Conservation (phyloP, 2,797 vertebrate genomes). For the Artibeus lituratus region DNA sequence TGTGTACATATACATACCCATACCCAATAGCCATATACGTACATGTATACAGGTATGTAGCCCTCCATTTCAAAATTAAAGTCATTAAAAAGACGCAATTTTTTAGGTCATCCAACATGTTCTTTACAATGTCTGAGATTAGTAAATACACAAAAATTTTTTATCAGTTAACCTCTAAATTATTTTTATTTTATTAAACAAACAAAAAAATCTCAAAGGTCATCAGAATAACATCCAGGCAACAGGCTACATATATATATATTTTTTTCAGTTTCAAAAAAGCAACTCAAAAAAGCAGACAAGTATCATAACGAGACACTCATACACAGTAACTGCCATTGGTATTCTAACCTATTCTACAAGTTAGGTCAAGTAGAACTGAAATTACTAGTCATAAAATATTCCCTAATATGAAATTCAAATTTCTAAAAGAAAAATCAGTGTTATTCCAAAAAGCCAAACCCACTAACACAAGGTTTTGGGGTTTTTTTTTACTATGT, state of each 20-base stretch:
- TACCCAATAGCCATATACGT: not conserved
- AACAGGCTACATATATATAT: not conserved
- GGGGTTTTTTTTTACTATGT: not conserved
- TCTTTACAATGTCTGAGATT: not conserved
- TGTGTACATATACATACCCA: not conserved
- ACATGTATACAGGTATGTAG: not conserved
- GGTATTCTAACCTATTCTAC: not conserved
- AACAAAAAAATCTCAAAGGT: not conserved
- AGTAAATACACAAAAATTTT: not conserved
- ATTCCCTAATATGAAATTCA: constrained; percentile 1
- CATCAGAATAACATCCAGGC: not conserved
- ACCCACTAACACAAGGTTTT: not conserved
- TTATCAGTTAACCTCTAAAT: not conserved
- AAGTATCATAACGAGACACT: not conserved
- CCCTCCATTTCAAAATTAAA: not conserved
- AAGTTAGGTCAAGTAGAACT: not conserved
- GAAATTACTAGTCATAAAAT: not conserved
- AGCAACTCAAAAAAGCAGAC: not conserved
- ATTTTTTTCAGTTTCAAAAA: not conserved
- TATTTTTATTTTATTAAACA: constrained; percentile 17
- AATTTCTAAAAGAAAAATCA: not conserved
- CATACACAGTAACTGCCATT: not conserved
- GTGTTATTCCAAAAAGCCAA: not conserved
- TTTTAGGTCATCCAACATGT: not conserved
- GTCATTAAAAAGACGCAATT: not conserved